A percentile compares a stretch with the other conserved stretches of the same genome.
Conservation (phyloP, 2,888 invertebrate genomes). For the Drosophila pseudotalamancana region DNA sequence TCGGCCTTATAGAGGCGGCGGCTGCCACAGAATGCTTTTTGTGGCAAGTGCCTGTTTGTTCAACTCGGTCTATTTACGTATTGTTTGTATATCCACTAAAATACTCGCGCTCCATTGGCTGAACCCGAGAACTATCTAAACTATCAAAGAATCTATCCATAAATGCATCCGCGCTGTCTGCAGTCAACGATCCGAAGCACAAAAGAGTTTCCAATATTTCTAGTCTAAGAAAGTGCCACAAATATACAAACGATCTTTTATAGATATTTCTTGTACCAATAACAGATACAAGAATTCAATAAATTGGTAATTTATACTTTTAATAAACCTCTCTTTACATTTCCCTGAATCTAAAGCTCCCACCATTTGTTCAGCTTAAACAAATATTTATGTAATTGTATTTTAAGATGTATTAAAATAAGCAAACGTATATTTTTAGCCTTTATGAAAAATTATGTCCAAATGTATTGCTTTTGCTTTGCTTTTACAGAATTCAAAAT, state of each 20-base stretch:
- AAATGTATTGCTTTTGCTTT: too few species aligned
- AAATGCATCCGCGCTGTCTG: conserved; percentile 14
- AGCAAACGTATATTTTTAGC: too few species aligned
- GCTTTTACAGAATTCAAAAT: too few species aligned
- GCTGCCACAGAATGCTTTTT: conserved; percentile 12
- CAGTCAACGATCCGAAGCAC: conserved; percentile 16
- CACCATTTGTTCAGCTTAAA: too few species aligned
- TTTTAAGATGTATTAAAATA: too few species aligned
- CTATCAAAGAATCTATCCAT: conserved; percentile 2
- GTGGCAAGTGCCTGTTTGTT: conserved; percentile 22
- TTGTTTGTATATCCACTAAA: conserved; percentile 24
- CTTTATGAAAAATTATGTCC: too few species aligned
- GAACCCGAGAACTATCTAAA: conserved; percentile 5
- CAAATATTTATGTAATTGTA: too few species aligned
- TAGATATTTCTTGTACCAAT: too few species aligned
- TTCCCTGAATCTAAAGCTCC: too few species aligned
- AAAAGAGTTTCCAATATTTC: background rate
- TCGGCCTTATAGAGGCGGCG: conserved; percentile 9
- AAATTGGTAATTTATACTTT: background rate
- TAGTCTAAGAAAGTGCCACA: background rate
- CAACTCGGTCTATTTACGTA: conserved; percentile 26
- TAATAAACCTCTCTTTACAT: too few species aligned
- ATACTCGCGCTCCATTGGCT: conserved; percentile 15
- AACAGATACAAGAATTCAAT: background rate
- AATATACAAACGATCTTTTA: too few species aligned